These are phyloP conservation scores for Meiosimyza decipiens DNA, from an alignment of 2,888 invertebrate species.

Conservation along the genomic window DNA sequence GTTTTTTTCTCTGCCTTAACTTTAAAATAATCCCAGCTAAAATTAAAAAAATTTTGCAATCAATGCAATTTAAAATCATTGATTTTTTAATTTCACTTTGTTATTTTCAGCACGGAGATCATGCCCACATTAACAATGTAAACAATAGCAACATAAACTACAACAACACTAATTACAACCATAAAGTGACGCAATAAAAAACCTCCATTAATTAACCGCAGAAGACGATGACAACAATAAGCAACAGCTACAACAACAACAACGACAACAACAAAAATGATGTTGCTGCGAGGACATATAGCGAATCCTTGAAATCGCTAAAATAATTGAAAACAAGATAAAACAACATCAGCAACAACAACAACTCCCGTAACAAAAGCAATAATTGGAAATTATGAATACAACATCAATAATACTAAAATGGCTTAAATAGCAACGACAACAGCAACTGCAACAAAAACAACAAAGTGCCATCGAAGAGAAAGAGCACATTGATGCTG, in stretches of 20 bases:
- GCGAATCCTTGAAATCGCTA: slow-evolving; percentile 41
- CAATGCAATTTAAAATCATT: no score
- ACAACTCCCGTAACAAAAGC: slow-evolving; percentile 27
- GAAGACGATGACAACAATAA: slow-evolving; percentile 35
- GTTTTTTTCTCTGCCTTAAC: no score
- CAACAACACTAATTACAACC: slow-evolving; percentile 28
- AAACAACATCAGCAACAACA: slow-evolving; percentile 32
- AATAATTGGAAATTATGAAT: slow-evolving; percentile 22
- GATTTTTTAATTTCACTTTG: no score
- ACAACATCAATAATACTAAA: slow-evolving; percentile 24
- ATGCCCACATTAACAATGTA: slow-evolving; percentile 19
- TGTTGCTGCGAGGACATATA: slow-evolving; percentile 44
- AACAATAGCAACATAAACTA: slow-evolving; percentile 30
- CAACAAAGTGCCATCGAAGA: slow-evolving; percentile 6
- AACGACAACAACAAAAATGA: neutral
- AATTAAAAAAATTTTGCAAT: no score
- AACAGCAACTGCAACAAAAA: slow-evolving; percentile 13
- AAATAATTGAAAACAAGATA: slow-evolving; percentile 36
- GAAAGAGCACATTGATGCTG: neutral
- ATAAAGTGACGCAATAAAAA: slow-evolving; percentile 41
- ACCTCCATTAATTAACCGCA: slow-evolving; percentile 50
- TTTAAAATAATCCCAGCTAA: no score
- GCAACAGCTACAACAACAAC: no score
- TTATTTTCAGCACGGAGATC: no score
- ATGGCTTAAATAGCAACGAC: slow-evolving; percentile 30